Base-by-base conservation (phyloP, 1,140 invertebrate genomes). In the Phocides pigmalion region DNA sequence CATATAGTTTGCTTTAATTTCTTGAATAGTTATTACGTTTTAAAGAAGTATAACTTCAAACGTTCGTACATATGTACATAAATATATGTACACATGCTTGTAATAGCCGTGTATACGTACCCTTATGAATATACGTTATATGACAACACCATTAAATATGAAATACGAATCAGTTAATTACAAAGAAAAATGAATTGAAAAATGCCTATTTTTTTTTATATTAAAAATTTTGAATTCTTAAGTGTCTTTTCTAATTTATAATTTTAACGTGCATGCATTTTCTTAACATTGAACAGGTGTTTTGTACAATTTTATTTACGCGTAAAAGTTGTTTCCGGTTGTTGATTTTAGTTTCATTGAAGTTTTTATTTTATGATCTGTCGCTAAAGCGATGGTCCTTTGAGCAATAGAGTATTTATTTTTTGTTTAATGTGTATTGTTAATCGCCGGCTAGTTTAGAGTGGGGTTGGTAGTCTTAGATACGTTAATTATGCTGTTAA, bases 401-500 rank as follows among this genome's bases (percentile, higher is more conserved):
- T 58, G 54, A 49, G 51, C 28, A 50, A 58, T 61, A 37, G 19
- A 35, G 46, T 58, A 56, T 56, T 49, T 65, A 50, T 28, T 39
- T 39, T 39, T 35, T 15, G 49, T 51, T 51, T 15, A 51, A 35
- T 16, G 28, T 8, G 16, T 51, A 19, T 35, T 37, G 11, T 51
- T 51, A 37, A 37, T 50, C 47, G 32, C 46, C 46, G 12, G 5
- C n/a, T 35, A 39, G 35, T 14, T 14, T 14, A 14, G n/a, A 47
- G 20, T 39, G 32, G 63, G 63, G 63, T 65, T 65, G 63, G 63
- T 65, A 49, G 15, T 64, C 11, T 39, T 37, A 20, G 28, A 49
- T 14, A 12, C 35, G 35, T 39, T 39, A 14, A 32, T 39, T 14
- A 4, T 39, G n/a, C 11, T 14, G 4, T 14, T 32, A 32, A 8